Percentiles rank a stretch among this genome's conserved stretches.
These are phyloP conservation scores for Psophia crepitans DNA, from an alignment of 2,113 vertebrate species.

Conservation along the genomic window DNA sequence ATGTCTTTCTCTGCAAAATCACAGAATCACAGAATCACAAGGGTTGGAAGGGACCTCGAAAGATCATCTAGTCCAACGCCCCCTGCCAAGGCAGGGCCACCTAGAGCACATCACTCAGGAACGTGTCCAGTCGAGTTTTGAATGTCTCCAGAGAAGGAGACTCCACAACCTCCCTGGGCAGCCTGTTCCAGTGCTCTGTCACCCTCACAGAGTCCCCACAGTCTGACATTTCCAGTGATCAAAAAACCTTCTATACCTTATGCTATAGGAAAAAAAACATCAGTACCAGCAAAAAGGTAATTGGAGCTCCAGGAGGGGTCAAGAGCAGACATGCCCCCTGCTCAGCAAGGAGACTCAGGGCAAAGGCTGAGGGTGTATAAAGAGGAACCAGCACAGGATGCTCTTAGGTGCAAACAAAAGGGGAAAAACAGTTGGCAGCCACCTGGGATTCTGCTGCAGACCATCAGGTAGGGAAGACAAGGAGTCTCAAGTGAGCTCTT, in stretches of 20 bases:
- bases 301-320: not conserved
- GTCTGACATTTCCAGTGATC: not conserved
- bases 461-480: not conserved
- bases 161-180: no score
- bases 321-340: rapidly evolving
- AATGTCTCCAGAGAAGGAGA: no score
- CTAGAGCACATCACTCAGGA: no score
- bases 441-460: not conserved
- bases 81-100: no score
- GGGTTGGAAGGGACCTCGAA: no score
- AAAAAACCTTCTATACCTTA: not conserved
- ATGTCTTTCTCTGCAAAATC: not conserved
- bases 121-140: no score
- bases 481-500: not conserved
- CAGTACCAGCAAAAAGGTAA: not conserved
- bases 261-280: not conserved
- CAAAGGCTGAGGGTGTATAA: not conserved
- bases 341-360: not conserved
- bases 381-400: not conserved
- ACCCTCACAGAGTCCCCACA: not conserved
- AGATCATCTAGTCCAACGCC: no score
- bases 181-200: no score
- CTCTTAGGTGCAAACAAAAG: not conserved
- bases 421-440: not conserved
- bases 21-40: no score